Conservation (phyloP, 2,797 vertebrate species). For the Thalassophryne amazonica region DNA sequence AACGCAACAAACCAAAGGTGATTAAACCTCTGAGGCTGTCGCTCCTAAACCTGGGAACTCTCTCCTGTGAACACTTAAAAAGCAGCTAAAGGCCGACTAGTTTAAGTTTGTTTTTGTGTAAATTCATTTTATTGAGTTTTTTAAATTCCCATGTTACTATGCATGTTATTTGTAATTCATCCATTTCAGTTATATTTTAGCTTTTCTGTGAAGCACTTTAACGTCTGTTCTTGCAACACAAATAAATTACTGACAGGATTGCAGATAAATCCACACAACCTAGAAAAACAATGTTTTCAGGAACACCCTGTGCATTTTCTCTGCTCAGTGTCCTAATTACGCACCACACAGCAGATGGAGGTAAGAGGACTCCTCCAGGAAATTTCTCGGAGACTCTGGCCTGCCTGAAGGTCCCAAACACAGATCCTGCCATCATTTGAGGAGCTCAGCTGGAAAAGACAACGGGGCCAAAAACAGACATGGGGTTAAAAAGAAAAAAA, state of each 20-base stretch:
- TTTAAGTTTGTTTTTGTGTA: too few relatives aligned
- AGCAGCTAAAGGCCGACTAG: too few relatives aligned
- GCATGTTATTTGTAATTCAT: too few relatives aligned
- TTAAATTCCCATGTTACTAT: too few relatives aligned
- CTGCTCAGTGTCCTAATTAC: background rate
- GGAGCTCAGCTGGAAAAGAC: constrained; percentile 79
- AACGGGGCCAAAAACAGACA: background rate
- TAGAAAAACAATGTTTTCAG: background rate
- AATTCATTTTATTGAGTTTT: too few relatives aligned
- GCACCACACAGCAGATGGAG: constrained; percentile 76
- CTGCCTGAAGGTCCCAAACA: constrained; percentile 77
- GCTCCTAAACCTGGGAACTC: too few relatives aligned
- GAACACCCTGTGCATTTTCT: background rate
- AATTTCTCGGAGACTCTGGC: constrained; percentile 70
- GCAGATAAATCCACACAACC: background rate
- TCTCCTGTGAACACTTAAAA: too few relatives aligned
- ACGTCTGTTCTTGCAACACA: too few relatives aligned
- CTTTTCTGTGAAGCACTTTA: too few relatives aligned
- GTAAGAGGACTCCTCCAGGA: constrained; percentile 74
- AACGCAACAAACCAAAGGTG: too few relatives aligned
- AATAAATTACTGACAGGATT: background rate
- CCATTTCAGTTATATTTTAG: too few relatives aligned
- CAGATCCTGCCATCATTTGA: constrained; percentile 83
- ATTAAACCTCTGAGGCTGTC: too few relatives aligned
- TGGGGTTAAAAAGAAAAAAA: background rate